A percentile compares a stretch with the other conserved stretches of the same genome.
These are phyloP conservation scores for Sphecodes monilicornis DNA, from an alignment of 2,888 invertebrate genomes.

Conservation along the genomic window DNA sequence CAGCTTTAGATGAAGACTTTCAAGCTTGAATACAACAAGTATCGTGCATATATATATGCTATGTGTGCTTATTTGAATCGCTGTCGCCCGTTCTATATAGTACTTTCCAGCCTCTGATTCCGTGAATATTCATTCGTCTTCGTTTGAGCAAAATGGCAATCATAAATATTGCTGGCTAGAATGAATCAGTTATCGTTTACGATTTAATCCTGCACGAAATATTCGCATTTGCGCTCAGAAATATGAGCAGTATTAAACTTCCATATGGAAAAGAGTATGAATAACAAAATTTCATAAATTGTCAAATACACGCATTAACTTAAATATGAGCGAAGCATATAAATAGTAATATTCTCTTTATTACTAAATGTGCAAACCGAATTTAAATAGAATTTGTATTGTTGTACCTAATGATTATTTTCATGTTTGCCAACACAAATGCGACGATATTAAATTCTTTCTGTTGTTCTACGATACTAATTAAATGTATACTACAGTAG, in stretches of 20 bases:
- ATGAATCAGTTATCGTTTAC: background rate
- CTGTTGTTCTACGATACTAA: background rate
- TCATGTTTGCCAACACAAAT: background rate
- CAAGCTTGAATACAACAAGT: slow-evolving; percentile 13
- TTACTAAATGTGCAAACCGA: background rate
- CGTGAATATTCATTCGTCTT: background rate
- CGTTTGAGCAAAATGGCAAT: background rate
- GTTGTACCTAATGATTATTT: background rate
- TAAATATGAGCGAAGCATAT: background rate
- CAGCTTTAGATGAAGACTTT: slow-evolving; percentile 35
- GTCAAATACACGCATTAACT: background rate
- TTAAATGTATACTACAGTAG: background rate
- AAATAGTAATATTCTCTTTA: background rate
- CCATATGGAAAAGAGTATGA: background rate
- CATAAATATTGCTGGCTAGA: background rate
- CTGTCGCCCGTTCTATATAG: background rate
- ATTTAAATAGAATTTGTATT: background rate
- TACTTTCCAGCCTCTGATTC: background rate
- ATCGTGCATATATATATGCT: background rate
- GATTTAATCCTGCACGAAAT: background rate
- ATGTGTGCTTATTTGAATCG: background rate
- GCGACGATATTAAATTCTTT: background rate
- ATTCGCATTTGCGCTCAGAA: background rate
- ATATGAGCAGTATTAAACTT: background rate
- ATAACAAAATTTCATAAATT: background rate